Percentiles rank a stretch among this genome's conserved stretches.
These are phyloP conservation scores for Oryzias woworae DNA, from an alignment of 2,113 vertebrate species.

Conservation along the genomic window DNA sequence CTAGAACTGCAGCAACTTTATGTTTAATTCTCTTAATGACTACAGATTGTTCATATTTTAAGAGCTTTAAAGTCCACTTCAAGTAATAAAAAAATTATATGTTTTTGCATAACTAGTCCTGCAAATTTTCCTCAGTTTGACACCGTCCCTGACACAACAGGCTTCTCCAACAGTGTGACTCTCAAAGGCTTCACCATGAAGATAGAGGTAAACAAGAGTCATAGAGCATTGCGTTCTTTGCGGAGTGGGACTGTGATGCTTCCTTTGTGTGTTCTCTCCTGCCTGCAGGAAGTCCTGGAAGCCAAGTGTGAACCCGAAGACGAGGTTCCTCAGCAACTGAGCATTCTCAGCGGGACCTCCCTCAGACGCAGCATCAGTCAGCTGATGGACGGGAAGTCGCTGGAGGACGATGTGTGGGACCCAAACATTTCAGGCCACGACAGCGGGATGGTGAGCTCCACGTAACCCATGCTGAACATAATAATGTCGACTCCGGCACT, in stretches of 20 bases:
- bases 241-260: not conserved
- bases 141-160: slow-evolving; percentile 85
- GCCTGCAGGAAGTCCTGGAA: slow-evolving; percentile 81
- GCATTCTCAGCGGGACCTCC: slow-evolving; percentile 64
- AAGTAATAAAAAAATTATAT: too few relatives aligned
- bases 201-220: slow-evolving; percentile 80
- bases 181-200: slow-evolving; percentile 92
- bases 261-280: not conserved
- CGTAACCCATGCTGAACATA: too few relatives aligned
- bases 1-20: not conserved
- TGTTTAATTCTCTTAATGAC: not conserved
- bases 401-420: slow-evolving; percentile 83
- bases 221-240: not conserved
- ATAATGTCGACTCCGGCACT: too few relatives aligned
- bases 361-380: slow-evolving; percentile 92
- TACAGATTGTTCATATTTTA: not conserved
- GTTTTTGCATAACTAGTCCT: not conserved
- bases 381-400: slow-evolving; percentile 84
- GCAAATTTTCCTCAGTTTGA: slow-evolving; percentile 80
- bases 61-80: too few relatives aligned
- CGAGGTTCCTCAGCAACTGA: slow-evolving; percentile 62
- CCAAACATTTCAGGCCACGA: slow-evolving; percentile 84
- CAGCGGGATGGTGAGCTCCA: slow-evolving; percentile 84
- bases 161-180: slow-evolving; percentile 87
- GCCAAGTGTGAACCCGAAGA: slow-evolving; percentile 79